Evolutionary conservation across 2,797 vertebrate genomes (phyloP).

Genomic region (Naso thynnoides): DNA sequence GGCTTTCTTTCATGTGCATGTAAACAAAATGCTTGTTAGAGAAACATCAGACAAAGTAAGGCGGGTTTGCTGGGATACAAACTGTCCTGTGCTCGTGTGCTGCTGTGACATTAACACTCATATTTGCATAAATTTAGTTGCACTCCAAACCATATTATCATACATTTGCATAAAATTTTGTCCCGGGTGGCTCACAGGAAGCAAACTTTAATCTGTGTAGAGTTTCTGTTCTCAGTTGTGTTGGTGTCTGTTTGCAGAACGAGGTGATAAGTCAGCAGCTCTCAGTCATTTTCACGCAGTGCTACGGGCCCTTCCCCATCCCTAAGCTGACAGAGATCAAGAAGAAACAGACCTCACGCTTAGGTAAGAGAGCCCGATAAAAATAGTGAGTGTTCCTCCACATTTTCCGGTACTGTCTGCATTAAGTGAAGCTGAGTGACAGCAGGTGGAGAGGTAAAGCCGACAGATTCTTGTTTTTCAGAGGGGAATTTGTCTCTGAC

Average conservation of each 20-base stretch:
- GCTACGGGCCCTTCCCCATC: slow-evolving; percentile 89
- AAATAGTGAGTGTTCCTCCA: slow-evolving; percentile 6
- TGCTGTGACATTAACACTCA: slow-evolving; percentile 37
- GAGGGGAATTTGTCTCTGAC: neutral
- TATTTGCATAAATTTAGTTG: slow-evolving; percentile 59
- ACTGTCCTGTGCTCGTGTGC: slow-evolving; percentile 22
- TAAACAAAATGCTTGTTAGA: slow-evolving; percentile 54
- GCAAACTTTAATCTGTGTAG: slow-evolving; percentile 7
- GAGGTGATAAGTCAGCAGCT: slow-evolving; percentile 88
- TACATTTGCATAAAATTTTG: slow-evolving; percentile 57
- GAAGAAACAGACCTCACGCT: slow-evolving; percentile 84
- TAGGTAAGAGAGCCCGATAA: slow-evolving; percentile 73
- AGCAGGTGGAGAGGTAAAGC: slow-evolving; percentile 1
- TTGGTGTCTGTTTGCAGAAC: slow-evolving; percentile 78
- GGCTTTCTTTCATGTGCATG: slow-evolving; percentile 39
- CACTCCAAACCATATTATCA: slow-evolving; percentile 50
- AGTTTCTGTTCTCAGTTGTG: slow-evolving; percentile 28
- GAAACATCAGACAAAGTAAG: slow-evolving; percentile 34
- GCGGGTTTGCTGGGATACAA: slow-evolving; percentile 32
- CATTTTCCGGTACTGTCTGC: neutral
- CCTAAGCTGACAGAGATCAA: slow-evolving; percentile 88
- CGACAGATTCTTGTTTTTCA: neutral
- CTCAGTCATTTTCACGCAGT: slow-evolving; percentile 87
- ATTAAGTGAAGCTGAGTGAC: slow-evolving; percentile 12
- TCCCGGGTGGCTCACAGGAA: slow-evolving; percentile 7